Conservation (phyloP, 2,113 vertebrate species). For the Cynoglossus semilaevis region DNA sequence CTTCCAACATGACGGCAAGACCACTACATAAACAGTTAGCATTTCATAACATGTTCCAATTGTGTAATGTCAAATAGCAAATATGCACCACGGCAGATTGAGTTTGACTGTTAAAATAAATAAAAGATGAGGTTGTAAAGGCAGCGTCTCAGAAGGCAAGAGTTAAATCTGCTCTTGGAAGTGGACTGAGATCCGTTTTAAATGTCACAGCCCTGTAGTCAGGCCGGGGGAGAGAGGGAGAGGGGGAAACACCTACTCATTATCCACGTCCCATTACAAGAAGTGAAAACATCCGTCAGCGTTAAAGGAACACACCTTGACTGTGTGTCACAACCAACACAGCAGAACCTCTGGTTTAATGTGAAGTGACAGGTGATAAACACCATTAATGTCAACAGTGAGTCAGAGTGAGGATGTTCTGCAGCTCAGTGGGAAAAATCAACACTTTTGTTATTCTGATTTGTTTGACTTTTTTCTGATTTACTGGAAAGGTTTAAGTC, state of each 20-base stretch:
- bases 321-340: slow-evolving; percentile 3
- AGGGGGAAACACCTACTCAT: not conserved
- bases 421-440: slow-evolving; percentile 9
- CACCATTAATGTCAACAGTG: slow-evolving; percentile 15
- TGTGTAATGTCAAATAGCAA: slow-evolving; percentile 14
- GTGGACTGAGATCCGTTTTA: slow-evolving; percentile 40
- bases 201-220: slow-evolving; percentile 48
- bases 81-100: no score
- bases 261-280: slow-evolving; percentile 26
- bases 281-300: slow-evolving; percentile 9
- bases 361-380: slow-evolving; percentile 16
- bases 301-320: slow-evolving; percentile 5
- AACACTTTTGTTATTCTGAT: not conserved
- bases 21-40: slow-evolving; percentile 17
- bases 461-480: slow-evolving; percentile 15
- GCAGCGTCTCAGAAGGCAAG: slow-evolving; percentile 35
- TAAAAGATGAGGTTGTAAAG: slow-evolving; percentile 58
- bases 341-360: slow-evolving; percentile 11
- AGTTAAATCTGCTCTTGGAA: slow-evolving; percentile 36
- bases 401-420: slow-evolving; percentile 18
- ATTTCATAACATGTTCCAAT: slow-evolving; percentile 10
- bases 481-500: slow-evolving; percentile 1
- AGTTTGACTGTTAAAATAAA: slow-evolving; percentile 34
- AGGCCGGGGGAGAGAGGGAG: slow-evolving; percentile 2
- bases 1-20: not conserved